These are phyloP conservation scores for Cygnus atratus DNA, from an alignment of 2,113 vertebrate genomes.

Conservation along the genomic window DNA sequence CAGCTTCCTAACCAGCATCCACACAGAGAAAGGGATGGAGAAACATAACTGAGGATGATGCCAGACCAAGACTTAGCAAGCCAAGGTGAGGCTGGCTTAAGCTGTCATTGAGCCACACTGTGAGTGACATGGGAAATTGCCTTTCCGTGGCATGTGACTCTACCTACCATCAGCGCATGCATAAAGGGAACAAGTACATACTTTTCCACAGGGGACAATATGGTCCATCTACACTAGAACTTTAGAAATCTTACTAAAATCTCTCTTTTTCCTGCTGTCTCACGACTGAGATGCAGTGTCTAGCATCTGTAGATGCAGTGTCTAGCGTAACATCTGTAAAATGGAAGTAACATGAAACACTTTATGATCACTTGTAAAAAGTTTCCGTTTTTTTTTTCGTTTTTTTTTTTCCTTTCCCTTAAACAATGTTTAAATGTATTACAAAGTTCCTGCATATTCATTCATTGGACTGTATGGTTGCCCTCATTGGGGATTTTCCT, in stretches of 20 bases:
- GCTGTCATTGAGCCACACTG: background rate
- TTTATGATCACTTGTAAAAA: background rate
- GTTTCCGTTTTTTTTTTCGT: background rate
- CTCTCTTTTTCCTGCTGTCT: background rate
- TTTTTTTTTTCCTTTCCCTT: background rate
- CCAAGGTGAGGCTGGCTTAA: background rate
- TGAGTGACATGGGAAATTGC: background rate
- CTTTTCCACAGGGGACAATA: too few species aligned
- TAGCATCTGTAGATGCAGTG: background rate
- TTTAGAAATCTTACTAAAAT: background rate
- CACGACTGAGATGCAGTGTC: background rate
- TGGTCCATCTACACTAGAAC: background rate
- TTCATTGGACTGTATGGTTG: background rate
- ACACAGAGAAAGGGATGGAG: background rate
- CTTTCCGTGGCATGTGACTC: background rate
- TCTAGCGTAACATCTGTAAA: background rate
- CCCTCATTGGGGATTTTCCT: fast-evolving
- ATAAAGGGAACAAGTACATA: background rate
- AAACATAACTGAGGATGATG: fast-evolving
- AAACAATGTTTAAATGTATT: background rate
- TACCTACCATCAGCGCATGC: fast-evolving
- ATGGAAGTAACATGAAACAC: background rate
- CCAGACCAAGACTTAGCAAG: background rate
- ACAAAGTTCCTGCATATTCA: background rate
- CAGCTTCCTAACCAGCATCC: background rate